Percentiles rank a stretch among this genome's conserved stretches.
These are phyloP conservation scores for Falco cherrug DNA, from an alignment of 2,797 vertebrate genomes.

Conservation along the genomic window DNA sequence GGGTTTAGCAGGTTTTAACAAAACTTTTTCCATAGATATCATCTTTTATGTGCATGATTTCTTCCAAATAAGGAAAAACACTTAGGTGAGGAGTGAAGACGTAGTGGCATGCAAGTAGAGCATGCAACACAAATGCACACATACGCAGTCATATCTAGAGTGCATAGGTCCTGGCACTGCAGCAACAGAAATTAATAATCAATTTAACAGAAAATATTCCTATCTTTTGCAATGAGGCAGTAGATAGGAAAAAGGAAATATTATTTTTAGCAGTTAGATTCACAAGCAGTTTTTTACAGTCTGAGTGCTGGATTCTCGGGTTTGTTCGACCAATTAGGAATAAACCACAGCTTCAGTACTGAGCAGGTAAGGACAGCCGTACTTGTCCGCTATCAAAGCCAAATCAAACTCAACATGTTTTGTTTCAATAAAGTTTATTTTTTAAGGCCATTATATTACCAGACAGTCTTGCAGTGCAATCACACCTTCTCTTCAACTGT, in stretches of 20 bases:
- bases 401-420: background rate
- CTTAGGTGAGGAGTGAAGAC: background rate
- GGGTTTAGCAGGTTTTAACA: background rate
- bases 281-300: background rate
- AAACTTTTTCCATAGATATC: background rate
- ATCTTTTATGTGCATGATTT: background rate
- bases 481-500: background rate
- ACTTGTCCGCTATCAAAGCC: background rate
- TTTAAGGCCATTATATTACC: background rate
- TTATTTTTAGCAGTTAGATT: background rate
- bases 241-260: background rate
- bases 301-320: background rate
- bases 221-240: background rate
- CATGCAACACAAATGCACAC: background rate
- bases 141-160: background rate
- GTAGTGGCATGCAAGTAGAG: background rate
- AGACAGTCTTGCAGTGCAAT: background rate
- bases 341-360: background rate
- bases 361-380: background rate
- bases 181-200: background rate
- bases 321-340: background rate
- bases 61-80: background rate
- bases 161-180: background rate
- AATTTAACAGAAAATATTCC: background rate
- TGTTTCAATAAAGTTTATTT: background rate